phyloP scores from a whole-genome alignment of 1,140 invertebrate genomes.

The Holotrichia oblita region DNA sequence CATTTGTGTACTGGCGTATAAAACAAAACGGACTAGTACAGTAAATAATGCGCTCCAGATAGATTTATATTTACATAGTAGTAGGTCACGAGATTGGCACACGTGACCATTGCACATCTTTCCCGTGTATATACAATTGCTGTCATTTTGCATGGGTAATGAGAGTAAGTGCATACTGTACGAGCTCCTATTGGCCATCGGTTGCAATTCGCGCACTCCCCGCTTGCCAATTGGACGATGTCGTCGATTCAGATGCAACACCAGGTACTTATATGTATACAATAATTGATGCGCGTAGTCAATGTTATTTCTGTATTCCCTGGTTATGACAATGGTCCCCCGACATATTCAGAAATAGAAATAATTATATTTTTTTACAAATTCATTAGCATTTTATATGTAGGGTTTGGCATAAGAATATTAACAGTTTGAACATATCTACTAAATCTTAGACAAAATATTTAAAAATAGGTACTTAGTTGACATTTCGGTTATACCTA shows the following conservation, averaged over 20 bases:
- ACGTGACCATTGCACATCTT: constrained; percentile 9
- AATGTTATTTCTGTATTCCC: constrained; percentile 26
- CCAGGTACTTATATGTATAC: constrained; percentile 28
- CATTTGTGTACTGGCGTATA: no score
- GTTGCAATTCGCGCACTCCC: constrained; percentile 16
- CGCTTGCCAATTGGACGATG: constrained; percentile 23
- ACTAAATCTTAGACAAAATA: no score
- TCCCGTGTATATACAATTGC: constrained; percentile 10
- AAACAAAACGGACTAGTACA: neutral
- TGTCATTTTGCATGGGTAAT: constrained; percentile 33
- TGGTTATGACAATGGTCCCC: neutral
- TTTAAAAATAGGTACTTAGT: no score
- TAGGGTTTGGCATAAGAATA: no score
- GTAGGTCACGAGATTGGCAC: neutral
- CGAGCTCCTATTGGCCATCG: constrained; percentile 9
- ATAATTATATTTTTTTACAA: neutral
- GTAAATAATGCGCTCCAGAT: neutral
- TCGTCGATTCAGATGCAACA: constrained; percentile 18
- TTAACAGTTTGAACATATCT: no score
- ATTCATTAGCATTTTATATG: no score
- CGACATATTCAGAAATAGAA: neutral
- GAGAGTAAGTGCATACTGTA: constrained; percentile 23
- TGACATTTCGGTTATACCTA: no score
- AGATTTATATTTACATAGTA: neutral
- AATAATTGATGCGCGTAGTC: constrained; percentile 32